Evolutionary conservation across 2,113 vertebrate species (phyloP), one percentile per base, ranked within the genome.

Genomic region (Isurus oxyrinchus): DNA sequence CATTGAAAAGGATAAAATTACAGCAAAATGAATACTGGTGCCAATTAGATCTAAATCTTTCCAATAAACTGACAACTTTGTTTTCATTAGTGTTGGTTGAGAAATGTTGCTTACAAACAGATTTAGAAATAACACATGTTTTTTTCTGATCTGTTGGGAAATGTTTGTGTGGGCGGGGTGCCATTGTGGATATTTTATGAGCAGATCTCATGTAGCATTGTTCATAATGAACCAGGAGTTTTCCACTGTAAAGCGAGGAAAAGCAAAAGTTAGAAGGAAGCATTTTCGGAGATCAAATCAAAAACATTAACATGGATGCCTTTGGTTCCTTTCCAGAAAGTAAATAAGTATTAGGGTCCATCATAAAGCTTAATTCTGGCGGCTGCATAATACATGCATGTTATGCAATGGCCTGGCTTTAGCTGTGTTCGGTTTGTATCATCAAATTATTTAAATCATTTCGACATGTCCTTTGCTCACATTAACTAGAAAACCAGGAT

Each of bases 1-100:
- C n/a, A 40, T 66, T 94, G 61, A 94, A 66, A 94, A 63, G n/a
- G 35, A 61, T 94, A 61, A 93, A n/a, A 63, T 93, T 63, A n/a
- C 57, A 63, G 4, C 31, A 63, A 94, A 94, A 40, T 63, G 35
- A 0, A 23, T 6, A 94, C 16, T 5, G 19, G 40, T 7, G 59
- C 35, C 19, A 94, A 93, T 93, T 84, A 84, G 40, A 84, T 44
- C 5, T 5, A 49, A 44, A 6, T 7, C 40, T 49, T 44, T 40
- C 61, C 35, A 94, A 94, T 94, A n/a, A 40, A 94, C 59, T 14
- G 35, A 8, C 57, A 94, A 40, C 19, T 23, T n/a, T 94, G 16
- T 11, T 63, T 94, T 40, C 35, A 63, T 59, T 40, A 61, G 16
- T 40, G 66, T 40, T 94, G 35, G 59, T 94, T 66, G 59, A 63